These are phyloP conservation scores for Gymnobelideus leadbeateri DNA, from an alignment of 2,113 vertebrate genomes.

Conservation along the genomic window DNA sequence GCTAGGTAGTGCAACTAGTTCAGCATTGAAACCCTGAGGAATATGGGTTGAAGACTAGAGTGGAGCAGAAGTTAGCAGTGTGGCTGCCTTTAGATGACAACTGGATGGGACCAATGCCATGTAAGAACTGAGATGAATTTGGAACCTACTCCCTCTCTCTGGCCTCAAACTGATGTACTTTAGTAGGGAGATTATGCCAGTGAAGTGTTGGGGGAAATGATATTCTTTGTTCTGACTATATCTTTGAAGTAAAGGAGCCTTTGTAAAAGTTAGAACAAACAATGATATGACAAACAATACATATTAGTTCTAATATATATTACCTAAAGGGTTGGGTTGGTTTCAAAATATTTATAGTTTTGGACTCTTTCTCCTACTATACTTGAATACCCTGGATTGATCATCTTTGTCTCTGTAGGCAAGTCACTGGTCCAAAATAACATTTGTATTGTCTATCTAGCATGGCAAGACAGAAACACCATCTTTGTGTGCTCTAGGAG, in stretches of 20 bases:
- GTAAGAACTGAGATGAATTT: neutral
- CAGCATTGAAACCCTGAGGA: neutral
- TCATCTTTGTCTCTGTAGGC: no score
- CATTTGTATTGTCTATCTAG: neutral
- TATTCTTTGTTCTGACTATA: neutral
- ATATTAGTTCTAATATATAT: slow-evolving; percentile 27
- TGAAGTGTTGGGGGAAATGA: neutral
- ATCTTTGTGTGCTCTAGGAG: neutral
- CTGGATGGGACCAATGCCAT: neutral
- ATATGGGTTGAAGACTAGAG: neutral
- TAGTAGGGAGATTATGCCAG: neutral
- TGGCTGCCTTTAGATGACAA: neutral
- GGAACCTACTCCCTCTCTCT: neutral
- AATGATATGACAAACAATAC: neutral
- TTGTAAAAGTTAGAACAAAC: neutral
- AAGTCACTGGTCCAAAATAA: neutral
- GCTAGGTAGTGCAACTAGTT: neutral
- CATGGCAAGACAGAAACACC: neutral
- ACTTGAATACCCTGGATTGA: neutral
- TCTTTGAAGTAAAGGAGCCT: neutral
- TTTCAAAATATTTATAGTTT: slow-evolving; percentile 47
- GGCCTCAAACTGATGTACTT: neutral
- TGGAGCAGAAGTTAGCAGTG: neutral
- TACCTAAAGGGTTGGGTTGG: neutral
- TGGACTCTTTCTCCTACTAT: neutral